Evolutionary conservation across 2,888 invertebrate species (phyloP).

Genomic region (Amphimallon solstitiale): DNA sequence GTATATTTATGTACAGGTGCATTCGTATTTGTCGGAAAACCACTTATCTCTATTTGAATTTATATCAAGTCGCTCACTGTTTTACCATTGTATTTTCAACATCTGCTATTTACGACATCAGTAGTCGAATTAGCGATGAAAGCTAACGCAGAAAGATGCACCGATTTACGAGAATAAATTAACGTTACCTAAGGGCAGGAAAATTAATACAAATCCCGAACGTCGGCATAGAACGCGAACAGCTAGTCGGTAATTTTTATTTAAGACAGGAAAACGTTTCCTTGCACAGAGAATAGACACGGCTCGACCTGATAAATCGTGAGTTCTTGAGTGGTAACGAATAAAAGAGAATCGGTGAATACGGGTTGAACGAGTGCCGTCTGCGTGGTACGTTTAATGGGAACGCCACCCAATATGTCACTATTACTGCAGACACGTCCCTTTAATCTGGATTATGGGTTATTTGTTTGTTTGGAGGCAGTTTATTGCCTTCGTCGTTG

Average conservation of each 20-base stretch:
- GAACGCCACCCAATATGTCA: conserved; percentile 49
- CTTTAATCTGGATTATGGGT: conserved; percentile 52
- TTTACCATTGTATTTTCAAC: no score
- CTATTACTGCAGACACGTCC: conserved; percentile 55
- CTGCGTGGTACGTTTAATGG: conserved; percentile 3
- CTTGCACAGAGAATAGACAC: neutral
- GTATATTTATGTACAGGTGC: no score
- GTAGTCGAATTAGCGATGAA: no score
- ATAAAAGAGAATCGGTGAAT: conserved; percentile 17
- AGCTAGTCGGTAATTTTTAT: conserved; percentile 23
- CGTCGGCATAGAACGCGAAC: conserved; percentile 12
- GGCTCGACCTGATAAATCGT: conserved; percentile 34
- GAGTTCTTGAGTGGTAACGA: conserved; percentile 30
- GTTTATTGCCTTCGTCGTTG: conserved; percentile 47
- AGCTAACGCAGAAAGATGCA: no score
- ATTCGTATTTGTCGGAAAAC: no score
- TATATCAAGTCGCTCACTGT: no score
- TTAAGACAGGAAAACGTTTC: neutral
- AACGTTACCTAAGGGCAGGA: conserved; percentile 13
- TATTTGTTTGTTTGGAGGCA: conserved; percentile 50
- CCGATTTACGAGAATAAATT: neutral
- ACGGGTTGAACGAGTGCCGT: neutral
- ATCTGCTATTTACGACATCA: no score
- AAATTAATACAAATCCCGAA: conserved; percentile 21
- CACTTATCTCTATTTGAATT: no score